Evolutionary conservation across 2,888 invertebrate genomes (phyloP).

Genomic region (Ecdyonurus torrentis): DNA sequence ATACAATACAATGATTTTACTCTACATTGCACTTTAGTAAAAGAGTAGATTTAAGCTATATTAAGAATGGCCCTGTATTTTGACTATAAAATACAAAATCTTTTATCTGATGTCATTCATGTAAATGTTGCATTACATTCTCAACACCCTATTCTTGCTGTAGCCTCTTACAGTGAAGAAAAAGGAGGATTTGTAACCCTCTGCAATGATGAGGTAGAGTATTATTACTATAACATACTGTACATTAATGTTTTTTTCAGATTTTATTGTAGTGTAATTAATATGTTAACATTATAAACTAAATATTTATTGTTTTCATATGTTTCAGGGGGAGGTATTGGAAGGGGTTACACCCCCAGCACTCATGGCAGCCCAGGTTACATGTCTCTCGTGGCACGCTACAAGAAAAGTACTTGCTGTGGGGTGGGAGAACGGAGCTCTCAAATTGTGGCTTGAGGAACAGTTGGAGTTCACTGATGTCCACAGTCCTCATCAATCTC

Average conservation of each 20-base stretch:
- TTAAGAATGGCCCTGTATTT: constrained; percentile 72
- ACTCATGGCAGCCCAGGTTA: constrained; percentile 61
- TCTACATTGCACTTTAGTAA: too few relatives aligned
- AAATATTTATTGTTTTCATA: background rate
- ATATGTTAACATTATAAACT: constrained; percentile 3
- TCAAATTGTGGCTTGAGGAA: constrained; percentile 62
- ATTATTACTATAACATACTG: too few relatives aligned
- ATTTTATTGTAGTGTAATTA: background rate
- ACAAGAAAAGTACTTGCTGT: constrained; percentile 60
- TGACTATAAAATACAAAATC: constrained; percentile 64
- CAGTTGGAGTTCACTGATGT: constrained; percentile 44
- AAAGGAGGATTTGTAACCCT: constrained; percentile 77
- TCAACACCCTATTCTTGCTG: constrained; percentile 60
- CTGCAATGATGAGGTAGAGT: constrained; percentile 29
- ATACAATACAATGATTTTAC: too few relatives aligned
- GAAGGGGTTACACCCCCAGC: constrained; percentile 59
- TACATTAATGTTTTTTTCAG: constrained; percentile 5
- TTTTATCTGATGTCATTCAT: constrained; percentile 57
- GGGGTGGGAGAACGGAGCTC: constrained; percentile 87
- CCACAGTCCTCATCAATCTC: constrained; percentile 35
- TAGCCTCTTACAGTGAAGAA: constrained; percentile 74
- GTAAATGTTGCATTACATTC: constrained; percentile 74
- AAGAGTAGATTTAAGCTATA: too few relatives aligned
- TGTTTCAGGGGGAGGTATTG: constrained; percentile 48
- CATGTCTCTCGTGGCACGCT: constrained; percentile 81